phyloP scores from a whole-genome alignment of 2,113 vertebrate genomes.

The Suncus etruscus region DNA sequence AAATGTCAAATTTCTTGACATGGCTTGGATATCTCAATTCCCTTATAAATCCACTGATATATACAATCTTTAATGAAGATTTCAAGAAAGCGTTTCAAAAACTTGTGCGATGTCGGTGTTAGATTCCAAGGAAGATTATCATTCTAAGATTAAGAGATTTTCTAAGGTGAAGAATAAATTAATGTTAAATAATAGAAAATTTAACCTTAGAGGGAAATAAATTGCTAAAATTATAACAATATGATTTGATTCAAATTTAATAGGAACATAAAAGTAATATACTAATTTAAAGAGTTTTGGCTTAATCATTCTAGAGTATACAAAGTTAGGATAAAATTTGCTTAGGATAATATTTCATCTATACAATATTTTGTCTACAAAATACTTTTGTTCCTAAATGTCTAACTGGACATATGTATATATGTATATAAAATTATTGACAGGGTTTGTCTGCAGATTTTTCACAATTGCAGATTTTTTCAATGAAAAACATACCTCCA shows the following conservation, averaged over 20 bases:
- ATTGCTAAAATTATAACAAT: slow-evolving; percentile 34
- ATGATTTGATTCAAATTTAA: slow-evolving; percentile 66
- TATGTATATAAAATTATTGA: not conserved
- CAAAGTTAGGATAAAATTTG: slow-evolving; percentile 58
- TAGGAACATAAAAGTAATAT: slow-evolving; percentile 26
- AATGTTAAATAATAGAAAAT: slow-evolving; percentile 50
- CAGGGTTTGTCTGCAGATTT: not conserved
- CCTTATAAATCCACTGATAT: slow-evolving; percentile 98
- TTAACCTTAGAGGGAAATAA: slow-evolving; percentile 56
- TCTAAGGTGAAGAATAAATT: slow-evolving; percentile 35
- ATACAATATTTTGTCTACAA: slow-evolving; percentile 68
- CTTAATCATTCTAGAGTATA: slow-evolving; percentile 39
- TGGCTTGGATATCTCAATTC: slow-evolving; percentile 99
- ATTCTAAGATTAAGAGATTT: slow-evolving; percentile 46
- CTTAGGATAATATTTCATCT: slow-evolving; percentile 57
- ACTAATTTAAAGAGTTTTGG: slow-evolving; percentile 43
- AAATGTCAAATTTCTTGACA: slow-evolving; percentile 95
- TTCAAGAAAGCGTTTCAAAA: slow-evolving; percentile 99
- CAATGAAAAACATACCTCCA: slow-evolving; percentile 2
- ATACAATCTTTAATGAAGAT: slow-evolving; percentile 99
- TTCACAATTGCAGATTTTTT: slow-evolving; percentile 38
- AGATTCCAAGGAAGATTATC: slow-evolving; percentile 85
- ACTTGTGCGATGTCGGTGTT: slow-evolving; percentile 93
- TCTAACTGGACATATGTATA: slow-evolving; percentile 11
- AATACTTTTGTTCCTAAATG: slow-evolving; percentile 28